A percentile compares a stretch with the other conserved stretches of the same genome.
Evolutionary conservation across 1,140 invertebrate genomes (phyloP).

Genomic region (Vollenhovia emeryi): DNA sequence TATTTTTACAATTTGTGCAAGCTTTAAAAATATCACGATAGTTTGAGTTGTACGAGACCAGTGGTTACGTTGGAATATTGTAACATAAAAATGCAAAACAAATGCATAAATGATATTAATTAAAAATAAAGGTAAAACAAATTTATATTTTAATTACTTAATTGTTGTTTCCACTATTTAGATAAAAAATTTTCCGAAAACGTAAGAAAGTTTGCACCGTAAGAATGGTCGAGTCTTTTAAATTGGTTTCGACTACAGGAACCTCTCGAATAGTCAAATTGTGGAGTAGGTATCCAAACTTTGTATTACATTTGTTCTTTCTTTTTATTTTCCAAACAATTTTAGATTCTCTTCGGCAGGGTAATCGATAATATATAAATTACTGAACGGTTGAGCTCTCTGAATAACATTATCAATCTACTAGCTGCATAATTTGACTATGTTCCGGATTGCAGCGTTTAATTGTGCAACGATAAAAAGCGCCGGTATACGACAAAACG

Average conservation of each 20-base stretch:
- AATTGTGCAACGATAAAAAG: slow-evolving; percentile 35
- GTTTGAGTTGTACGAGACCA: not conserved
- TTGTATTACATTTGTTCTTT: not conserved
- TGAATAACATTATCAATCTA: not conserved
- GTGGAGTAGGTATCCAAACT: not conserved
- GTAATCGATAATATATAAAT: not conserved
- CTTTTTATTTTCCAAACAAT: not conserved
- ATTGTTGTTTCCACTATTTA: not conserved
- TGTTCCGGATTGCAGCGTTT: not conserved
- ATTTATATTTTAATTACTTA: not conserved
- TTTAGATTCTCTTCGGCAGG: not conserved
- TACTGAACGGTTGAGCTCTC: not conserved
- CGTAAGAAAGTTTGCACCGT: not conserved
- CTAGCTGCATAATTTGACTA: not conserved
- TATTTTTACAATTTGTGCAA: not conserved
- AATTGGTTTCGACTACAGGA: not conserved
- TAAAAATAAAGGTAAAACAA: not conserved
- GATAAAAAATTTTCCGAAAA: not conserved
- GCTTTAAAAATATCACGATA: not conserved
- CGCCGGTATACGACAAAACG: not conserved
- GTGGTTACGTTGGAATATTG: not conserved
- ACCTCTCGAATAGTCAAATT: not conserved
- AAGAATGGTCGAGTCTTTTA: not conserved
- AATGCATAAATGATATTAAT: not conserved
- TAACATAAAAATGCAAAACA: not conserved